phyloP scores from a whole-genome alignment of 2,797 vertebrate genomes.

The Limosa lapponica region DNA sequence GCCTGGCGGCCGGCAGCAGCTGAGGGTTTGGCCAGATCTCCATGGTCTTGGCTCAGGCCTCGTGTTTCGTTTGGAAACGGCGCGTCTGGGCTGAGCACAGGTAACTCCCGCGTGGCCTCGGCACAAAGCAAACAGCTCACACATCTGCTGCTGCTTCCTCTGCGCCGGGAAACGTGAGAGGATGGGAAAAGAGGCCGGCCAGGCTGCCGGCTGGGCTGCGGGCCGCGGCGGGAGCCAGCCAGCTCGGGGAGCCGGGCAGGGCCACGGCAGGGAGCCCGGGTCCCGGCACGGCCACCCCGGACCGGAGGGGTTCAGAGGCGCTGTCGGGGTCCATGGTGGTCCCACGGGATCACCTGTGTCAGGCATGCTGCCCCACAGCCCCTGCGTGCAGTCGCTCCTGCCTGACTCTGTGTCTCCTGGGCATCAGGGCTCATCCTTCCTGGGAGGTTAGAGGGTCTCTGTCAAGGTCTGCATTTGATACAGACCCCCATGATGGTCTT shows the following conservation, averaged over 20 bases:
- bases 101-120: constrained; percentile 62
- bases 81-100: constrained; percentile 20
- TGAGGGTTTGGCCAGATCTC: background rate
- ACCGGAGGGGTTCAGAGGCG: background rate
- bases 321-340: background rate
- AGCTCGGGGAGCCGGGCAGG: background rate
- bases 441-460: background rate
- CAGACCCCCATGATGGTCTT: background rate
- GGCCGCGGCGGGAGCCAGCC: background rate
- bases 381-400: background rate
- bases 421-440: background rate
- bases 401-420: background rate
- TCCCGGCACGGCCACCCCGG: background rate
- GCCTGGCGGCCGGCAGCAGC: background rate
- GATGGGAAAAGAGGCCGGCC: constrained; percentile 58
- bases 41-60: constrained; percentile 8
- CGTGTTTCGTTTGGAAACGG: constrained; percentile 30
- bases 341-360: accelerated
- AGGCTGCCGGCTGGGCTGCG: background rate
- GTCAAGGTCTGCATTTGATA: background rate
- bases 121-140: constrained; percentile 68
- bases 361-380: background rate
- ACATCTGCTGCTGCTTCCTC: constrained; percentile 71
- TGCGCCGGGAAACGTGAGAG: constrained; percentile 60
- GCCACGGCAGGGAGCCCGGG: background rate